Base-by-base conservation (phyloP, 2,888 invertebrate species). In the Teinopalpus imperialis region DNA sequence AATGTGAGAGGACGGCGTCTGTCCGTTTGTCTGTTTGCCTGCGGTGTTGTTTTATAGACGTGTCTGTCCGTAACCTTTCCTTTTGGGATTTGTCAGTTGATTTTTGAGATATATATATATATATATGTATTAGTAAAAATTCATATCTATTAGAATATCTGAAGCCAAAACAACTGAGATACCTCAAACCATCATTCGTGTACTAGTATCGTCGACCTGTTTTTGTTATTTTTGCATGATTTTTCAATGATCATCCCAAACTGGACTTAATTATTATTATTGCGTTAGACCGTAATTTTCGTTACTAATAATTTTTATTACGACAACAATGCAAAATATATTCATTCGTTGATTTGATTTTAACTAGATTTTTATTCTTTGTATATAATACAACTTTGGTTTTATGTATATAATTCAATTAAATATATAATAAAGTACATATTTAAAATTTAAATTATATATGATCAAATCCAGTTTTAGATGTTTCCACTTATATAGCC, bases 1-100 rank as follows among this genome's bases (percentile, higher is more conserved):
- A 96, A 92, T 97, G 95, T 95, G 91, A 93, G 94, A 66, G 27
- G 54, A 45, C 52, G 26, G 47, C 34, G 49, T 54, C 48, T 52
- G 18, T 48, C 54, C 43, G 50, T 48, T 50, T 61, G 59, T 65
- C 56, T 54, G 50, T 26, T 56, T 52, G 48, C 27, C 14, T 36
- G 42, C 40, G 37, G 32, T 43, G 37, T 30, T 29, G 37, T 30
- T 29, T 8, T 39, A 16, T 44, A 29, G 29, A 21, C 9, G 30
- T 12, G 26, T 20, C n/a, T 40, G 27, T 27, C 21, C 13, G 24
- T 30, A 32, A 32, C 36, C 12, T 14, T n/a, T 8, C 14, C 9
- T 6, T 27, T 10, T 32, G 24, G 34, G 35, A 18, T 3, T 1
- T 37, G 48, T 40, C 41, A 24, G 4, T 21, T 12, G 21, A 10